These are phyloP conservation scores for Chrosomus eos DNA, from an alignment of 2,797 vertebrate species.

Conservation along the genomic window DNA sequence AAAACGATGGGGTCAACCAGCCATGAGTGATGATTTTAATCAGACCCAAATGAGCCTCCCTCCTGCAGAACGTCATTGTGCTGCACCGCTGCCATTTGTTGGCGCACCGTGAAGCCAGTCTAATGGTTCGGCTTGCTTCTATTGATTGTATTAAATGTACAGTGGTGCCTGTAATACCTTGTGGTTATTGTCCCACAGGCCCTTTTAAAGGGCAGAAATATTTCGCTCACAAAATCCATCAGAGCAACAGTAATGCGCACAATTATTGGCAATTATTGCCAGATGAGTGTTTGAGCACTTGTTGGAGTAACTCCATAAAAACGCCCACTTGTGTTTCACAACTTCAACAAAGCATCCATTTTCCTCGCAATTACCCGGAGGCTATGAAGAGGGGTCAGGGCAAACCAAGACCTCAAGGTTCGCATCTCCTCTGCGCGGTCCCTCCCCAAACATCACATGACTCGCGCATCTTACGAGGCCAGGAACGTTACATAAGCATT, in stretches of 20 bases:
- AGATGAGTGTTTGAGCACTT: conserved; percentile 67
- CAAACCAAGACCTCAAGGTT: conserved; percentile 34
- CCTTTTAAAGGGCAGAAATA: conserved; percentile 48
- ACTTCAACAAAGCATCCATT: conserved; percentile 57
- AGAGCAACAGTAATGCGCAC: conserved; percentile 65
- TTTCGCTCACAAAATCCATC: conserved; percentile 57
- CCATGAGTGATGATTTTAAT: conserved; percentile 30
- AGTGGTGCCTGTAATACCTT: conserved; percentile 12
- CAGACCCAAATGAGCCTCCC: conserved; percentile 33
- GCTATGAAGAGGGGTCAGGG: conserved; percentile 51
- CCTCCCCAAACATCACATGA: conserved; percentile 32
- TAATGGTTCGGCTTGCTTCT: conserved; percentile 29
- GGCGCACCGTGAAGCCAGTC: conserved; percentile 1
- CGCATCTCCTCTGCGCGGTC: conserved; percentile 28
- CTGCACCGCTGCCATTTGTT: conserved; percentile 1
- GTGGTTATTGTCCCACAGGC: conserved; percentile 41
- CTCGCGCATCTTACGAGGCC: conserved; percentile 15
- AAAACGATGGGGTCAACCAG: conserved; percentile 17
- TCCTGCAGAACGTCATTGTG: conserved; percentile 3
- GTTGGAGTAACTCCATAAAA: conserved; percentile 68
- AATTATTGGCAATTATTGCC: conserved; percentile 80
- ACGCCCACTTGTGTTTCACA: conserved; percentile 67
- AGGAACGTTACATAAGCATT: conserved; percentile 57
- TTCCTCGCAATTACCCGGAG: conserved; percentile 53
- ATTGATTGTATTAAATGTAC: conserved; percentile 28